A percentile compares a stretch with the other conserved stretches of the same genome.
Evolutionary conservation across 2,113 vertebrate genomes (phyloP).

Genomic region (Cariama cristata): DNA sequence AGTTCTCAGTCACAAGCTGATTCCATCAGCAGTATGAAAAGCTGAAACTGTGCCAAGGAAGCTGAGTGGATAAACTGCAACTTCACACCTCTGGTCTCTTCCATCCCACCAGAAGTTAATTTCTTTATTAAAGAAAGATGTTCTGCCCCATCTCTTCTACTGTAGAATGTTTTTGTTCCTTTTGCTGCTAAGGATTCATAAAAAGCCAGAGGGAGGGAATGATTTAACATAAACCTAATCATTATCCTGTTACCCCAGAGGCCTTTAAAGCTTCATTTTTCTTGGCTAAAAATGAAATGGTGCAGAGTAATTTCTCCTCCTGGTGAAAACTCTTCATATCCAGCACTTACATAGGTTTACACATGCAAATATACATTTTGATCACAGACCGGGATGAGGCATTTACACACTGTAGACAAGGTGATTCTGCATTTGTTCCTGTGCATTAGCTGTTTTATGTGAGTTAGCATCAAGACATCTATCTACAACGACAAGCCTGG

Average conservation of each 20-base stretch:
- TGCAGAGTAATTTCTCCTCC: slow-evolving; percentile 28
- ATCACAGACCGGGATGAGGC: neutral
- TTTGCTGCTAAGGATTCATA: slow-evolving; percentile 19
- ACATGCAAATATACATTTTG: slow-evolving; percentile 51
- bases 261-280: slow-evolving; percentile 11
- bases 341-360: slow-evolving; percentile 25
- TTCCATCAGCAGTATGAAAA: neutral
- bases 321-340: slow-evolving; percentile 36
- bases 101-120: neutral
- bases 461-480: slow-evolving; percentile 10
- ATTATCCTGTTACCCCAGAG: neutral
- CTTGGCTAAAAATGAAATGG: slow-evolving; percentile 28
- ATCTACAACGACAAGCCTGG: slow-evolving; percentile 41
- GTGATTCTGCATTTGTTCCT: slow-evolving; percentile 18
- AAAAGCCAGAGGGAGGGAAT: neutral
- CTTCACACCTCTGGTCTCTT: slow-evolving; percentile 7
- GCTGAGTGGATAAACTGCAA: neutral
- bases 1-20: slow-evolving; percentile 7
- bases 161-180: slow-evolving; percentile 6
- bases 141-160: slow-evolving; percentile 2
- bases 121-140: neutral
- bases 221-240: neutral
- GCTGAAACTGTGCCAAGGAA: neutral
- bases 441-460: slow-evolving; percentile 40
- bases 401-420: slow-evolving; percentile 3